phyloP scores from a whole-genome alignment of 2,888 invertebrate genomes.

The Limnephilus lunatus region DNA sequence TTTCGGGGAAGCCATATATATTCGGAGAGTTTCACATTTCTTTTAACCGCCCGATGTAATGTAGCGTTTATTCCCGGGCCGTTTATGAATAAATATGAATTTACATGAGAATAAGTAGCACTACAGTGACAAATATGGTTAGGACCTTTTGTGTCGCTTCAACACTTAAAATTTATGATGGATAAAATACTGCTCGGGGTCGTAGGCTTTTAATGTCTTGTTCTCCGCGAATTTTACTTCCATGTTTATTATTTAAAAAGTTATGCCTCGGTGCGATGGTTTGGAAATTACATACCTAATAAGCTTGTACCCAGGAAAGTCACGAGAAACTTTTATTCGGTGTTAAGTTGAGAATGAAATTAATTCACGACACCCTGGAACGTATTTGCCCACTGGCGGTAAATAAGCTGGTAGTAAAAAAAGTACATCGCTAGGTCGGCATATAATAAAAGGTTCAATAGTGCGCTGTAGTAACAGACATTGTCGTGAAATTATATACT shows the following conservation, averaged over 20 bases:
- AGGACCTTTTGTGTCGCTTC: not conserved
- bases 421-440: too few species aligned
- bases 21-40: constrained; percentile 2
- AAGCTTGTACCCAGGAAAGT: not conserved
- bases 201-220: not conserved
- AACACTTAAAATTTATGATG: constrained; percentile 16
- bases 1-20: constrained; percentile 4
- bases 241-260: not conserved
- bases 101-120: constrained; percentile 25
- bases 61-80: constrained; percentile 24
- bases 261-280: not conserved
- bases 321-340: not conserved
- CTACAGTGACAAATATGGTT: constrained; percentile 30
- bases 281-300: not conserved
- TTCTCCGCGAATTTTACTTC: not conserved
- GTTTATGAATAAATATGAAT: constrained; percentile 34
- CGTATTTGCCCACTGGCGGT: not conserved
- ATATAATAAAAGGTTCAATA: too few species aligned
- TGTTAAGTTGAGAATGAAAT: not conserved
- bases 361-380: not conserved
- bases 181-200: not conserved
- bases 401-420: too few species aligned
- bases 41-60: constrained; percentile 18
- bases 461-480: too few species aligned
- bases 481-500: too few species aligned